Percentiles rank a stretch among this genome's conserved stretches.
These are phyloP conservation scores for Plagodis pulveraria DNA, from an alignment of 2,888 invertebrate genomes.

Conservation along the genomic window DNA sequence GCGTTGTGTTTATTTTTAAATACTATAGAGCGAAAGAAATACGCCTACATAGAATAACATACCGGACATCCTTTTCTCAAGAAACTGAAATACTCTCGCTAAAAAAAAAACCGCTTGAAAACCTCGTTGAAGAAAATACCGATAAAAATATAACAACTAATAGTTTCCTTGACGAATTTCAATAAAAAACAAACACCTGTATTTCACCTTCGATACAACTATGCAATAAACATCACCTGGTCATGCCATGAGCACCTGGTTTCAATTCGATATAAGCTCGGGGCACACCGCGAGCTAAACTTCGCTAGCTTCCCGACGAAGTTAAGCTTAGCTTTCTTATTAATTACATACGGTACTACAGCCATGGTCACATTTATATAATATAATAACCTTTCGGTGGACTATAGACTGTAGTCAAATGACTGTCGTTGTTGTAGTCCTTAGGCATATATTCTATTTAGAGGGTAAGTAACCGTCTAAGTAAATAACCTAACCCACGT, in stretches of 20 bases:
- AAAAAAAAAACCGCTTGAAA: not conserved
- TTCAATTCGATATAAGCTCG: not conserved
- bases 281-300: too few species aligned
- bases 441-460: too few species aligned
- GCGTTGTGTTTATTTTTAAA: too few species aligned
- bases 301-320: too few species aligned
- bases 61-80: not conserved
- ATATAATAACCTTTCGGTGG: too few species aligned
- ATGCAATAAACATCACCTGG: not conserved
- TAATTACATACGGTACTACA: too few species aligned
- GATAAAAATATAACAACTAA: not conserved
- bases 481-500: too few species aligned
- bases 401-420: too few species aligned
- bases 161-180: constrained; percentile 6
- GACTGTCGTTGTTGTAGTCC: too few species aligned
- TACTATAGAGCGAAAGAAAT: not conserved
- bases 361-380: too few species aligned
- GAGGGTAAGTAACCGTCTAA: too few species aligned
- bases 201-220: constrained; percentile 3
- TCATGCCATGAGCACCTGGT: not conserved
- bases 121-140: not conserved
- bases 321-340: too few species aligned
- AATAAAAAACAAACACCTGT: constrained; percentile 3
- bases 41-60: not conserved
- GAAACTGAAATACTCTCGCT: not conserved